phyloP scores from a whole-genome alignment of 2,113 vertebrate species.

The Murina feae region DNA sequence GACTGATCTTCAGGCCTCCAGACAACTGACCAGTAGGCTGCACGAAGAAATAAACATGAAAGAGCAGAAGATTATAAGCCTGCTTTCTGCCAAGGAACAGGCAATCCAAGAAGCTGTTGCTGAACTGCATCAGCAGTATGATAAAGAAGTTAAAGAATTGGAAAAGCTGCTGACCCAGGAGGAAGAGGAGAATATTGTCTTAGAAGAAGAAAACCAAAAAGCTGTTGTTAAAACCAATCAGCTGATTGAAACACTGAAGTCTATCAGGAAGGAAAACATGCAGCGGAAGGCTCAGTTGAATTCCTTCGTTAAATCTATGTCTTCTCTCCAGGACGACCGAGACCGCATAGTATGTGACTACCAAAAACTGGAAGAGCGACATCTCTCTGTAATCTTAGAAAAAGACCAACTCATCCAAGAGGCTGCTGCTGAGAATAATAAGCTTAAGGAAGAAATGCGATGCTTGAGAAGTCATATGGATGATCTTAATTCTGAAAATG shows the following conservation, averaged over 20 bases:
- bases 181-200: slow-evolving; percentile 73
- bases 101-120: slow-evolving; percentile 84
- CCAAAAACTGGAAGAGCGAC: slow-evolving; percentile 91
- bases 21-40: slow-evolving; percentile 83
- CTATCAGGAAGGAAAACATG: slow-evolving; percentile 83
- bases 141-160: slow-evolving; percentile 86
- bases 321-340: slow-evolving; percentile 93
- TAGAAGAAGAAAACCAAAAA: slow-evolving; percentile 85
- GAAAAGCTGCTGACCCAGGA: slow-evolving; percentile 80
- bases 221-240: slow-evolving; percentile 77
- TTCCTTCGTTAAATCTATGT: slow-evolving; percentile 94
- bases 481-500: slow-evolving; percentile 93
- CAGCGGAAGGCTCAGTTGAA: slow-evolving; percentile 87
- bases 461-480: slow-evolving; percentile 87
- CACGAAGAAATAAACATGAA: slow-evolving; percentile 87
- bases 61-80: slow-evolving; percentile 88
- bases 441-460: slow-evolving; percentile 91
- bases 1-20: slow-evolving; percentile 89
- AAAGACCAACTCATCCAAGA: slow-evolving; percentile 96
- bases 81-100: slow-evolving; percentile 91
- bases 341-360: slow-evolving; percentile 89
- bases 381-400: slow-evolving; percentile 90
- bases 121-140: slow-evolving; percentile 82
- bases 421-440: slow-evolving; percentile 92
- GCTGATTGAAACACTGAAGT: slow-evolving; percentile 82